Base-by-base conservation (phyloP, 2,797 vertebrate species). In the Spheniscus humboldti region DNA sequence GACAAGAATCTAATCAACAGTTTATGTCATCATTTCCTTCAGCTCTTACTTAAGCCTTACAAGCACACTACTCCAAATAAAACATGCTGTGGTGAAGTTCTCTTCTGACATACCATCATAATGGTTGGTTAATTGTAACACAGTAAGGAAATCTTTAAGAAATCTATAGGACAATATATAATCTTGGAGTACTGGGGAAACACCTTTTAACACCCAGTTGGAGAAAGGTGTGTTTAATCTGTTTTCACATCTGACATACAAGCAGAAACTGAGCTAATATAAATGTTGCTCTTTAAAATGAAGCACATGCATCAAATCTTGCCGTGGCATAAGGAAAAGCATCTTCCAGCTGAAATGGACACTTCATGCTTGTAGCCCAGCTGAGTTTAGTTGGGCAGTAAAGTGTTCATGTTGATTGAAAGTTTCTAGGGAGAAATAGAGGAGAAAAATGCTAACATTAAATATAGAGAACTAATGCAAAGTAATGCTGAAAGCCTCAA, bases 1-100 rank as follows among this genome's bases (percentile, higher is more conserved):
- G 89, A 83, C 91, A 86, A 74, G n/a, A 67, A 85, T 71, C 69
- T 81, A 86, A 75, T 94, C n/a, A 89, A 52, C 60, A 86, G 69
- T 60, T 97, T 50, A 73, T 93, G 88, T 75, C 86, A 45, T 87
- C 17, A n/a, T 86, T 85, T 94, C 85, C 62, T 64, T 93, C 87
- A 92, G 37, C 72, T 92, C 66, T 74, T 20, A 41, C 56, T 93
- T 66, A 67, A 89, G 53, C 39, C 43, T 77, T 56, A 28, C 2
- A 9, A 88, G 84, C 71, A 45, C n/a, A 55, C 64, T 9, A 11
- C 24, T 95, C 75, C 81, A 91, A 91, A 50, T 50, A 86, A 93
- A 95, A 86, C 69, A 52, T 25, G 39, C 92, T 90, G 81, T 91
- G 89, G 91, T 86, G 27, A 73, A 86, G 73, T 77, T 72, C 18